These are phyloP conservation scores for Microcebus tavaratra DNA, from an alignment of 2,113 vertebrate genomes.

Conservation along the genomic window DNA sequence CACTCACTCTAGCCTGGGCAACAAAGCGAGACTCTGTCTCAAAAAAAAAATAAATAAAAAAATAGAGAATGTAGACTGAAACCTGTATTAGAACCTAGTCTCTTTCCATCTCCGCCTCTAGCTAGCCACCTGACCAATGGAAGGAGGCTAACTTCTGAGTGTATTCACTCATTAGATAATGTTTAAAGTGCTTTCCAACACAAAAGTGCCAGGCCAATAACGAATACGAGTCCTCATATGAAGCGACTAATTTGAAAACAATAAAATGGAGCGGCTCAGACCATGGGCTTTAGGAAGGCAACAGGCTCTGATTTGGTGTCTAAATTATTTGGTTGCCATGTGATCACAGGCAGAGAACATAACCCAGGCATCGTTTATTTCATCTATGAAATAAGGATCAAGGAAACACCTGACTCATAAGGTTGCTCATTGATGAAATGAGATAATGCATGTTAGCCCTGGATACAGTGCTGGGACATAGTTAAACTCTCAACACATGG, in stretches of 20 bases:
- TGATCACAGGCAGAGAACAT: neutral
- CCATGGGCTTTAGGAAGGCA: neutral
- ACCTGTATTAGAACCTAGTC: neutral
- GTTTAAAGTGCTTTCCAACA: neutral
- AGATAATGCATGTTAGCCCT: neutral
- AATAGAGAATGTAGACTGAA: neutral
- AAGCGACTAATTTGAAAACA: neutral
- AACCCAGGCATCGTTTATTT: neutral
- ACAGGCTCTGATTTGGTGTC: neutral
- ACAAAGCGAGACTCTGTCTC: too few species aligned
- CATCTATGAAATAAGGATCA: neutral
- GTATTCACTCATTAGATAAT: neutral
- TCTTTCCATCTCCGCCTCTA: neutral
- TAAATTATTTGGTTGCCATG: neutral
- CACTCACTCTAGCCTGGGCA: too few species aligned
- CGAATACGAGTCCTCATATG: neutral
- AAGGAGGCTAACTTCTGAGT: neutral
- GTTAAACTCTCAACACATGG: neutral
- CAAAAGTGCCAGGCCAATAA: neutral
- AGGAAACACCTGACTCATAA: neutral
- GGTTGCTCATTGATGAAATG: neutral
- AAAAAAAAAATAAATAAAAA: too few species aligned
- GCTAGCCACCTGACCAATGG: neutral
- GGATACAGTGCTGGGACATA: neutral
- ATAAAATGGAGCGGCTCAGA: neutral